Base-by-base conservation (phyloP, 1,140 invertebrate species). In the Drosophila simulans region DNA sequence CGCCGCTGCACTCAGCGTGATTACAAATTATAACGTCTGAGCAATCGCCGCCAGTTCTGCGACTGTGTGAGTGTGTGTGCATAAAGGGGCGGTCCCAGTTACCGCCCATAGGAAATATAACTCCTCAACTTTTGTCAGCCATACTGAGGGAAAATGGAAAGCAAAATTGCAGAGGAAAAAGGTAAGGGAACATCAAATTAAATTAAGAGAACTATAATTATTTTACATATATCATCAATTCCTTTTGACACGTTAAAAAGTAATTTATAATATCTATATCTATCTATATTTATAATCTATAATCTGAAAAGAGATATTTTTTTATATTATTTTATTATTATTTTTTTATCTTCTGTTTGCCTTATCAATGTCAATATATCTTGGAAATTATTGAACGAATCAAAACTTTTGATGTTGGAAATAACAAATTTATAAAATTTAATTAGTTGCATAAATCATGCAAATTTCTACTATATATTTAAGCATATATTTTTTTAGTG, bases 11-110 rank as follows among this genome's bases (percentile, higher is more conserved):
- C 84, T 89, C 84, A 89, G 86, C 77, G 57, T 89, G 84, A 89
- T 89, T 89, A 84, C 84, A 89, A 89, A 89, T 89, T 89, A 89
- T 84, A 89, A 58, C 77, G 85, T 89, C 84, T 89, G 85, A 90
- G 85, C 85, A 88, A 80, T 77, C 76, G 76, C 68, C 68, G 79
- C 58, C 68, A 74, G 54, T 60, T 64, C 27, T 57, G 39, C 40
- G 4, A 25, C 42, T 73, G 39, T 75, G 54, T 75, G 77, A 70
- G 75, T 75, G 77, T 75, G 76, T 65, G 73, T 68, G 55, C 55
- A 25, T 25, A 56, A 59, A 70, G 56, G 82, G 84, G 84, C 84
- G 83, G 55, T 52, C 46, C 72, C 53, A 48, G 82, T 83, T 64
- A 76, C 68, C 84, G 84, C 84, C 84, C 80, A 89, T 89, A 89